Base-by-base conservation (phyloP, 2,888 invertebrate genomes). In the Rambutsinella grinnellia region DNA sequence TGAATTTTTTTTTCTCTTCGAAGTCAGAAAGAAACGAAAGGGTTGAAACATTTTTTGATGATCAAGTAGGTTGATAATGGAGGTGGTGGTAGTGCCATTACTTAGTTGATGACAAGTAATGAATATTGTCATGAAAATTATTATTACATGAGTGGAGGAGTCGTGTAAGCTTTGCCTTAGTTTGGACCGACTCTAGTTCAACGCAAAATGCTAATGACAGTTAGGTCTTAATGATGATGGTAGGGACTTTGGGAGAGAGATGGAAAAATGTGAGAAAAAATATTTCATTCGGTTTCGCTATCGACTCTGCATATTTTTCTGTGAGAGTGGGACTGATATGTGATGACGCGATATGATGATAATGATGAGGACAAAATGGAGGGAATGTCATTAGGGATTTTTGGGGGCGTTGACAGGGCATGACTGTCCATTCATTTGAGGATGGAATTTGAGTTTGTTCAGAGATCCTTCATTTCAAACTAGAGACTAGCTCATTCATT, bases 351-450 rank as follows among this genome's bases (percentile, higher is more conserved):
- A 66, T 53, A 54, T 44, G 65, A 66, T 51, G 63, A 51, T 51
- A 21, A 15, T 17, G 56, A 56, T 56, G 66, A 46, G 3, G 27
- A 61, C 44, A 61, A 61, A 70, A 54, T 54, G 69, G 62, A 70
- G 61, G 70, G 62, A 54, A 62, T 70, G 70, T 70, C 70, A 70
- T 70, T 70, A 65, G 70, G 76, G 66, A 70, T 76, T 70, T 65
- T 74, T 70, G 76, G 77, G 75, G 79, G 80, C 80, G 80, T 71
- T 75, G 69, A 71, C 75, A 80, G 77, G 69, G 74, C 76, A 80
- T 78, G 78, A 78, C 76, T 79, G 80, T 71, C 75, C 79, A 79
- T 79, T 79, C 77, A 79, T 79, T 72, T 63, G 69, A 36, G 24
- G 54, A 47, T 56, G 66, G 46, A 23, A 57, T 44, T 44, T n/a